Evolutionary conservation across 2,888 invertebrate species (phyloP), one percentile per base, ranked within the genome.

Genomic region (Agrypnus murinus): DNA sequence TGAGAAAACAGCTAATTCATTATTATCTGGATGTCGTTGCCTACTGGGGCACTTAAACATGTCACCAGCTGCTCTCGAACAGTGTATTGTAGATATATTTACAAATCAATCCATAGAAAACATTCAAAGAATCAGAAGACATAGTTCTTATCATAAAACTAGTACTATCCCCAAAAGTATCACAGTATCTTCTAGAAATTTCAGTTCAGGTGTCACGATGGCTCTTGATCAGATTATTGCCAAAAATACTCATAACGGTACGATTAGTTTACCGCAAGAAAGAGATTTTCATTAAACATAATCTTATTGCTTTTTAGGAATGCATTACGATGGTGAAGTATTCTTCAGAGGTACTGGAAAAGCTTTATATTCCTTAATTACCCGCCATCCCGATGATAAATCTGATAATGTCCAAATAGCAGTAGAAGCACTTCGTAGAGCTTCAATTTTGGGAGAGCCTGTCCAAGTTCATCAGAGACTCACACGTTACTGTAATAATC

Each of bases 331-430:
- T 79, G 91, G 92, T 6, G 91, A 91, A 82, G 90, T 91, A 66
- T 92, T 92, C 82, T 91, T 92, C 82, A 88, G 90, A 79, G 91
- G 90, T 8, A 86, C 91, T 14, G 92, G 92, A 14, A 91, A 91
- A 84, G 91, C 90, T 58, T 87, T 94, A 81, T 83, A 90, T 86
- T 87, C 93, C 77, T 83, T 94, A 89, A 86, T 84, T 89, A 89
- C 87, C 88, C 86, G 84, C 86, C 86, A 85, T 89, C 85, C 81
- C 88, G 87, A 80, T 69, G 86, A 85, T 17, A 85, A 90, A 64
- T 86, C 89, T 19, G 89, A 91, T 80, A 87, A 89, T 81, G 88
- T 91, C 43, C 88, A 90, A 78, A 87, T 92, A 85, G 91, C 93
- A 1, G 89, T 90, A 77, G 92, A 92, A 78, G 93, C 93, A 6